Conservation (phyloP, 2,888 invertebrate genomes). For the Allolobophora icterica region DNA sequence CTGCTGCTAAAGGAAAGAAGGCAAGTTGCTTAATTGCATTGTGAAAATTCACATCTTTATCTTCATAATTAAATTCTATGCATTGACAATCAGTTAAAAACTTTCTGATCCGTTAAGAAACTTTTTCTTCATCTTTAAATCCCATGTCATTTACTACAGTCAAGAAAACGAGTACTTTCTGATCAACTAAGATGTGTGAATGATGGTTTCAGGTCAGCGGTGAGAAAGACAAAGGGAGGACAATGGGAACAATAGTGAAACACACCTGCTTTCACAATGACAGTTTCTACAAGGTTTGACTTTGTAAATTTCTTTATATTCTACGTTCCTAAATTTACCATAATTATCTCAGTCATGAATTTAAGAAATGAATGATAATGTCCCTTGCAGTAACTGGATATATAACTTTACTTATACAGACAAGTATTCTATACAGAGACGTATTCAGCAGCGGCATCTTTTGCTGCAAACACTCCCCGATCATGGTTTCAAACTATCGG, state of each 20-base stretch:
- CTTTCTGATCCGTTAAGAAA: neutral
- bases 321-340: neutral
- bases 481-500: no score
- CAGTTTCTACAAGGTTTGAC: neutral
- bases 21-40: neutral
- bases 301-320: neutral
- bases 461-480: no score
- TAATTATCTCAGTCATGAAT: no score
- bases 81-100: neutral
- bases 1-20: neutral
- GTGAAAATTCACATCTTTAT: neutral
- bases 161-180: no score
- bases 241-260: conserved; percentile 18
- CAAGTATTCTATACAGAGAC: no score
- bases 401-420: no score
- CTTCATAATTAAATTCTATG: no score
- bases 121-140: neutral
- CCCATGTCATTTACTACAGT: no score
- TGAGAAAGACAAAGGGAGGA: neutral
- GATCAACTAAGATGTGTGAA: neutral
- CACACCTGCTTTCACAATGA: neutral
- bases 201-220: neutral
- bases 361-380: no score
- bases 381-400: no score
- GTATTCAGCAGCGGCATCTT: no score